Base-by-base conservation (phyloP, 2,113 vertebrate species). In the Fukomys damarensis region DNA sequence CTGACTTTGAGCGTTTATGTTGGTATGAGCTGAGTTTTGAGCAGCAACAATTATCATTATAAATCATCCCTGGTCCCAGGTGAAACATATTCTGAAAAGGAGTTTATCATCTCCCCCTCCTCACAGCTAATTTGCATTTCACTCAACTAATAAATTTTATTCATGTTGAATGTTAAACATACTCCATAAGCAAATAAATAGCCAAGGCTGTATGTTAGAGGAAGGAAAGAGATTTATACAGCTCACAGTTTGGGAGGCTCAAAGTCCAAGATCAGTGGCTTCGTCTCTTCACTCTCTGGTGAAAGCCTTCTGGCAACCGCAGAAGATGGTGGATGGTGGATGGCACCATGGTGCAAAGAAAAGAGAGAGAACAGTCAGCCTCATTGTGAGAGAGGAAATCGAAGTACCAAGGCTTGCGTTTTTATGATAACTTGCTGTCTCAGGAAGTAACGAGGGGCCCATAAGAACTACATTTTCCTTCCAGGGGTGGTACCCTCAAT, bases 1-100 rank as follows among this genome's bases (percentile, higher is more conserved):
- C 59, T 41, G 66, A 70, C 24, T 66, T n/a, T 58, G 19, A 2
- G 7, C 89, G 59, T 77, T 11, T 80, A n/a, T 26, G 28, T 63
- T 26, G 28, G 12, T 54, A 56, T 72, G 65, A 86, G 46, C 58
- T 85, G 54, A 77, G 58, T 86, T 96, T 93, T 95, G 85, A 85
- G 28, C 41, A 70, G 52, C 8, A 79, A 32, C 9, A 70, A 22
- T 82, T 89, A 56, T 24, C 16, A 7, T 88, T 87, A 52, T 66
- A 46, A 92, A 61, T 87, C 83, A 74, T 87, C 91, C 65, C 66
- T 46, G 12, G 30, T 32, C 43, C 46, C 20, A 86, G 84, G 66
- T 26, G 72, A 89, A 65, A 43, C 1, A 56, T 8, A 58, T 63
- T 74, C 38, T 70, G 26, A 90, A 90, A 91, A 61, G 72, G 49